These are phyloP conservation scores for Himalopsyche phryganea DNA, from an alignment of 1,140 invertebrate species.

Conservation along the genomic window DNA sequence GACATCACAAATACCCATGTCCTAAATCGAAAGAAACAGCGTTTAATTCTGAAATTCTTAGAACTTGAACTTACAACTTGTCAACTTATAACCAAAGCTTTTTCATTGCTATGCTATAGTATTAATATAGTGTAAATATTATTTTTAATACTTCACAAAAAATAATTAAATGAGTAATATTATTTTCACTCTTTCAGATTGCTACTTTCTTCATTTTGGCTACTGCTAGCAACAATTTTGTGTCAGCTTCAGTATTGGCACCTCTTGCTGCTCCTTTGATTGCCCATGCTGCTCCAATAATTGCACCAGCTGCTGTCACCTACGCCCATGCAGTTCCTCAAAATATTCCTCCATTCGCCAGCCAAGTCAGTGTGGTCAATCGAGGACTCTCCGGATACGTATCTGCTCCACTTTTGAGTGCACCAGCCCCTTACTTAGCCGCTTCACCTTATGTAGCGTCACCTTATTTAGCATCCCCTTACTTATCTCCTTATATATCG, in stretches of 20 bases:
- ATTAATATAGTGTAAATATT: too few species aligned
- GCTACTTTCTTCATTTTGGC: slow-evolving; percentile 17
- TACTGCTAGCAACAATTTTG: slow-evolving; percentile 1
- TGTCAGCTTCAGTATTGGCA: slow-evolving; percentile 20
- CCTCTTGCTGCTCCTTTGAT: slow-evolving; percentile 19
- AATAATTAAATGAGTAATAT: neutral
- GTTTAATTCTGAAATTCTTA: too few species aligned
- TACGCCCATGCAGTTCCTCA: slow-evolving; percentile 52
- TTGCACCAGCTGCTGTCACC: slow-evolving; percentile 38
- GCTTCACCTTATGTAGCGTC: slow-evolving; percentile 8
- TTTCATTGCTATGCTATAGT: too few species aligned
- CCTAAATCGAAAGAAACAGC: too few species aligned
- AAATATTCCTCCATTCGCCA: slow-evolving; percentile 54
- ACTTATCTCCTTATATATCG: slow-evolving; percentile 3
- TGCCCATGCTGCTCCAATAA: slow-evolving; percentile 7
- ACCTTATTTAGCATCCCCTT: slow-evolving; percentile 4
- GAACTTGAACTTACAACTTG: too few species aligned
- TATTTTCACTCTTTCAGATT: slow-evolving; percentile 23
- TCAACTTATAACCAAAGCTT: too few species aligned
- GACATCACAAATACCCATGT: too few species aligned
- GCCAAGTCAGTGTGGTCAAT: slow-evolving; percentile 52
- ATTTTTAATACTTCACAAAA: too few species aligned
- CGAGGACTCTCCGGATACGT: slow-evolving; percentile 42
- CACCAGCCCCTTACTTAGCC: neutral
- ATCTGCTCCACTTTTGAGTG: slow-evolving; percentile 31